A percentile compares a stretch with the other conserved stretches of the same genome.
Evolutionary conservation across 2,888 invertebrate species (phyloP).

Genomic region (Leptopilina drosophilae): DNA sequence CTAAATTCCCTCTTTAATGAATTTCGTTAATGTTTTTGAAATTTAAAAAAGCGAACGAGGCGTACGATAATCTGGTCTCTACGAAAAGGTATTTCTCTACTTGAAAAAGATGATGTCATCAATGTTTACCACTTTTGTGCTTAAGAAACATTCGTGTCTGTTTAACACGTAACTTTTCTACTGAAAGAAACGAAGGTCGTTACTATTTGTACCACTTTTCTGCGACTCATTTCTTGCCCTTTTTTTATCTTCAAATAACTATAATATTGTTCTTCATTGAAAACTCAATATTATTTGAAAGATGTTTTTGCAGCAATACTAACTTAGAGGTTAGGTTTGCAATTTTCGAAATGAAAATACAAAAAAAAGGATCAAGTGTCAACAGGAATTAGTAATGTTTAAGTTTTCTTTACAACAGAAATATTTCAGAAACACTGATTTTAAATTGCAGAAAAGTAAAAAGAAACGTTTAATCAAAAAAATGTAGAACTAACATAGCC

Average conservation of each 20-base stretch:
- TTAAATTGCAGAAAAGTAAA: too few species aligned
- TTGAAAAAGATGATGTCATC: not conserved
- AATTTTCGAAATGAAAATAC: too few species aligned
- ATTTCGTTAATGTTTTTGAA: too few species aligned
- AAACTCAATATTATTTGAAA: not conserved
- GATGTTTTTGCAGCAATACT: not conserved
- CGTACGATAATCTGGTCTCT: not conserved
- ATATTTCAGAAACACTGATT: too few species aligned
- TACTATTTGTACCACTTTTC: slow-evolving; percentile 13
- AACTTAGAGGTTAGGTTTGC: too few species aligned
- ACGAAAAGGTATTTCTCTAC: slow-evolving; percentile 6
- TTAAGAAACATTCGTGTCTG: slow-evolving; percentile 14
- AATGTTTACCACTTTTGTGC: slow-evolving; percentile 18
- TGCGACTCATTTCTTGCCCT: not conserved
- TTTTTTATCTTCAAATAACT: slow-evolving; percentile 1
- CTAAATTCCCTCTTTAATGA: too few species aligned
- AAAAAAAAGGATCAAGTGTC: too few species aligned
- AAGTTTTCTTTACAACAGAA: too few species aligned
- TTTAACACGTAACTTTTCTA: slow-evolving; percentile 14
- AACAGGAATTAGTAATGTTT: too few species aligned
- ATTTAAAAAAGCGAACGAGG: too few species aligned
- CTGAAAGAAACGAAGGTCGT: slow-evolving; percentile 21
- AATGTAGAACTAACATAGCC: too few species aligned
- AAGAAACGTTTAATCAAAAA: too few species aligned
- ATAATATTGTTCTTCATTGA: not conserved